phyloP scores from a whole-genome alignment of 2,113 vertebrate genomes.

The Chlorodrepanis virens region DNA sequence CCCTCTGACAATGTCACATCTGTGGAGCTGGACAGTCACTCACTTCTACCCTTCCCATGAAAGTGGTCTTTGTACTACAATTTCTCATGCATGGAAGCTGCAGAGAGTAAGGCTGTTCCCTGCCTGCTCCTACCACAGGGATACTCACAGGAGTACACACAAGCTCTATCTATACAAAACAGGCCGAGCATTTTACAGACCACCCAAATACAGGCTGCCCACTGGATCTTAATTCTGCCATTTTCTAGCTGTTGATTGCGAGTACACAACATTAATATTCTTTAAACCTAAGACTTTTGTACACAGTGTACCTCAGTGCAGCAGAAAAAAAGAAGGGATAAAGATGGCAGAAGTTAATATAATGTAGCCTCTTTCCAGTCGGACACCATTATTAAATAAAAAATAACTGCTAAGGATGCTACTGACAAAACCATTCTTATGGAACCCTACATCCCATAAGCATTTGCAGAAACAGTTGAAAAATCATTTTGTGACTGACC shows the following conservation, averaged over 20 bases:
- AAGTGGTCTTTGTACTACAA: background rate
- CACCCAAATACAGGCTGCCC: background rate
- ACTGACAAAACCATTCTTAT: background rate
- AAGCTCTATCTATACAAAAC: too few relatives aligned
- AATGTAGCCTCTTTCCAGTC: background rate
- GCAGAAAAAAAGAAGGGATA: background rate
- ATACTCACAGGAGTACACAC: fast-evolving
- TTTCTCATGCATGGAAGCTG: fast-evolving
- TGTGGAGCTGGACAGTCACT: background rate
- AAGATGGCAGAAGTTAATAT: background rate
- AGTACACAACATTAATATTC: background rate
- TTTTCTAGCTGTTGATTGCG: background rate
- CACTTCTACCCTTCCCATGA: background rate
- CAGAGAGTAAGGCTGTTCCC: background rate
- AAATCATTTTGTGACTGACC: background rate
- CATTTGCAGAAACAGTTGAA: background rate
- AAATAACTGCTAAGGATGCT: background rate
- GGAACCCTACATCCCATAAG: fast-evolving
- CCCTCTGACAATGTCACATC: fast-evolving
- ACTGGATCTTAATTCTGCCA: background rate
- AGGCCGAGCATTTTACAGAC: fast-evolving
- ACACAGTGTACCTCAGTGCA: fast-evolving
- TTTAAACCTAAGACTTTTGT: background rate
- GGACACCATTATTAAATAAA: background rate
- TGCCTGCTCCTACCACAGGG: background rate